Conservation (phyloP, 2,888 invertebrate species). For the Orthosia incerta region DNA sequence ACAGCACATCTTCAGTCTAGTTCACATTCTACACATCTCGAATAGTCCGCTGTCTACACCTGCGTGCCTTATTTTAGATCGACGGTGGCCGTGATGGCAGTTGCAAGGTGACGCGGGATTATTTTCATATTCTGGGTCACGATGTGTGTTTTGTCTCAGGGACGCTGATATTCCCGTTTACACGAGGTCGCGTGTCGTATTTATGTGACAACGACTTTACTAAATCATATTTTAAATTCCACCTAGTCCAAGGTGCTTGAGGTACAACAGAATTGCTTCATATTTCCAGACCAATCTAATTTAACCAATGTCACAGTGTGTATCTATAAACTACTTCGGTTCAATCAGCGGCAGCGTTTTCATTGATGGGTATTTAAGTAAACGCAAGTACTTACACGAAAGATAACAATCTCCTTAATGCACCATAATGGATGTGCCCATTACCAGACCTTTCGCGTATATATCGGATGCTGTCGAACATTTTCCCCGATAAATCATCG, state of each 20-base stretch:
- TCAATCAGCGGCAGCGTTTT: slow-evolving; percentile 12
- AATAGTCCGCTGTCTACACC: slow-evolving; percentile 82
- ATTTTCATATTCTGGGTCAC: slow-evolving; percentile 90
- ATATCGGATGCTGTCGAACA: slow-evolving; percentile 42
- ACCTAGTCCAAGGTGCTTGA: slow-evolving; percentile 45
- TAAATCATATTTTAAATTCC: slow-evolving; percentile 61
- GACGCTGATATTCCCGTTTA: slow-evolving; percentile 79
- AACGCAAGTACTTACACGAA: slow-evolving; percentile 29
- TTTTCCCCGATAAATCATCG: slow-evolving; percentile 57
- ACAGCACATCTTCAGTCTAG: slow-evolving; percentile 62
- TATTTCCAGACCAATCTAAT: slow-evolving; percentile 13
- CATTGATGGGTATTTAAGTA: slow-evolving; percentile 25
- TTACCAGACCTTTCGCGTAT: slow-evolving; percentile 45
- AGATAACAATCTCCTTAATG: slow-evolving; percentile 49
- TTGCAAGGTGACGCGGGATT: slow-evolving; percentile 87
- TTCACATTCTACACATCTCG: slow-evolving; percentile 77
- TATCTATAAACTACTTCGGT: slow-evolving; percentile 5
- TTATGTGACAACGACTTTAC: slow-evolving; percentile 69
- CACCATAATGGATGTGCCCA: slow-evolving; percentile 31
- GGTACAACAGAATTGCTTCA: slow-evolving; percentile 22
- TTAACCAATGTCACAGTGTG: background rate
- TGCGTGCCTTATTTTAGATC: slow-evolving; percentile 87
- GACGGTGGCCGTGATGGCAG: slow-evolving; percentile 82
- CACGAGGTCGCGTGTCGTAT: slow-evolving; percentile 72
- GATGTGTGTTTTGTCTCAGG: slow-evolving; percentile 86